Evolutionary conservation across 2,888 invertebrate species (phyloP), one percentile per base, ranked within the genome.

Genomic region (Pandemis cinnamomeana): DNA sequence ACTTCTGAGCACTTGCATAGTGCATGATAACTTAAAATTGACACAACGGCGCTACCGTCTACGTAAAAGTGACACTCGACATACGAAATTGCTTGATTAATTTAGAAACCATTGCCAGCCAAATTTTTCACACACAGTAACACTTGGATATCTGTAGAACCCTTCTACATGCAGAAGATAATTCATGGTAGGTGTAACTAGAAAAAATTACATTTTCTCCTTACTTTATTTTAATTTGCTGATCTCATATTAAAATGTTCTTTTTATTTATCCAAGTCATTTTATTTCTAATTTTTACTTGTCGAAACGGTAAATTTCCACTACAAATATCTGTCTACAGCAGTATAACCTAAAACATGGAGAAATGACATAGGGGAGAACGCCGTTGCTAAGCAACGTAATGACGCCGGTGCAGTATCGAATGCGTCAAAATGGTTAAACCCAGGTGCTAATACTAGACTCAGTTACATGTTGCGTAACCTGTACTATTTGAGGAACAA

Each of bases 311-410:
- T 58, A 58, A 58, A 27, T 58, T 27, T 10, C 27, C 27, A 27
- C 58, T 20, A 27, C 27, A 58, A 58, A 27, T 27, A 11, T 58
- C 20, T 7, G 5, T 36, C 55, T 64, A 64, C 48, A 51, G 60
- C 61, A 61, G 53, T 53, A 36, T 27, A 61, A 61, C 48, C 15
- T 60, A 64, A 41, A 58, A 60, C 55, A 55, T 15, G 36, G 15
- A 64, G 42, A 60, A 44, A 69, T 67, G 62, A 36, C 15, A 27
- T 61, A 61, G 60, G 48, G 58, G 27, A 62, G 46, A 74, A 71
- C 53, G 61, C 71, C 80, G 91, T 92, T 92, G 90, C 93, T 86
- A 84, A 81, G 92, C 88, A 91, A 92, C 92, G 83, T 83, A 70
- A 72, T 80, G 78, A 80, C 78, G 79, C 77, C 71, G 75, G 71